Percentiles rank a stretch among this genome's conserved stretches.
phyloP scores from a whole-genome alignment of 2,113 vertebrate species.

The Brachionichthys hirsutus region DNA sequence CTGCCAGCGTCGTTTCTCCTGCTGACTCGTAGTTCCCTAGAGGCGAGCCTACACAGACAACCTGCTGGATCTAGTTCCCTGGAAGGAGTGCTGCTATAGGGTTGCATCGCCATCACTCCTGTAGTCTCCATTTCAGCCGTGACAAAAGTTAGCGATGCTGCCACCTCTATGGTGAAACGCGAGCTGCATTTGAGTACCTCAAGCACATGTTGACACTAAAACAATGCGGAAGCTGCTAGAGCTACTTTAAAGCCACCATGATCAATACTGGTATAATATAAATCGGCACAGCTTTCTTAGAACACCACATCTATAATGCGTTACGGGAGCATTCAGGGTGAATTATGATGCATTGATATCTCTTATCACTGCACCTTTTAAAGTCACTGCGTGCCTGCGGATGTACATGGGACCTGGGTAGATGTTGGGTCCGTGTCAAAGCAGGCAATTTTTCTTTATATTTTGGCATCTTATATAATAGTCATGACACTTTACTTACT shows the following conservation, averaged over 20 bases:
- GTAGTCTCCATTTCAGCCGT: slow-evolving; percentile 45
- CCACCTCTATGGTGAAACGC: slow-evolving; percentile 37
- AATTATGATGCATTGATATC: background rate
- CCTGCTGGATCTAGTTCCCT: slow-evolving; percentile 43
- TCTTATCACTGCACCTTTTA: too few species aligned
- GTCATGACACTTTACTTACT: too few species aligned
- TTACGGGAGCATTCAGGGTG: background rate
- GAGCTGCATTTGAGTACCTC: slow-evolving; percentile 31
- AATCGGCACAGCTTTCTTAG: background rate
- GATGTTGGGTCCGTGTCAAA: too few species aligned
- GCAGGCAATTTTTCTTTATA: too few species aligned
- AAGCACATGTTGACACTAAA: slow-evolving; percentile 1
- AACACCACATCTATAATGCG: background rate
- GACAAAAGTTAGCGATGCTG: slow-evolving; percentile 44
- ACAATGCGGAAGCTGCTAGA: slow-evolving; percentile 8
- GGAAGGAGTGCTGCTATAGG: slow-evolving; percentile 36
- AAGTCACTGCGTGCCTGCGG: too few species aligned
- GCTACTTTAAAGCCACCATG: slow-evolving; percentile 17
- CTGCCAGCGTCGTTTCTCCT: slow-evolving; percentile 64
- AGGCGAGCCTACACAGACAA: slow-evolving; percentile 58
- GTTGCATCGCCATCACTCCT: slow-evolving; percentile 57
- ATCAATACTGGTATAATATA: slow-evolving; percentile 16
- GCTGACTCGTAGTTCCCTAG: slow-evolving; percentile 61
- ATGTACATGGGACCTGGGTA: too few species aligned
- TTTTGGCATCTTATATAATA: too few species aligned